phyloP scores from a whole-genome alignment of 35 echinoderm and acorn worm genomes.

The Diadema setosum region DNA sequence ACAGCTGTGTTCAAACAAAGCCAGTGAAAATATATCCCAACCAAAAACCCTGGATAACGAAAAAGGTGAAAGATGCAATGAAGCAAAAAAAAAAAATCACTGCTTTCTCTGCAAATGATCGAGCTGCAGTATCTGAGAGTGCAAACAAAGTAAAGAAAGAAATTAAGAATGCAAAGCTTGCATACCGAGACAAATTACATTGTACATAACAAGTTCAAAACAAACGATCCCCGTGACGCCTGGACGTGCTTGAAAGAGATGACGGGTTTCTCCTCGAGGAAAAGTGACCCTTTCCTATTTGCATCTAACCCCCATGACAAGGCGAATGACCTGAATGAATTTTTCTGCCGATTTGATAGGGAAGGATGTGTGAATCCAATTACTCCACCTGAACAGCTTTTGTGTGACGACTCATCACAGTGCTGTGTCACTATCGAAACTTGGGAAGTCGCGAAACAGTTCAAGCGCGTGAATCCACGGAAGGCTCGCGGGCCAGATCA shows the following conservation, averaged over 20 bases:
- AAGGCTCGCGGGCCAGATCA: too few relatives aligned
- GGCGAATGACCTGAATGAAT: not conserved
- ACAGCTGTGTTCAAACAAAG: not conserved
- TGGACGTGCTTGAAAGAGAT: not conserved
- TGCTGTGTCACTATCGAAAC: not conserved
- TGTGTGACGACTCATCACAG: not conserved
- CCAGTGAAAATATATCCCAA: not conserved
- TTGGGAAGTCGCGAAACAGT: not conserved
- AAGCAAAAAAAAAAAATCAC: not conserved
- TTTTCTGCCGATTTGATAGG: conserved; percentile 7
- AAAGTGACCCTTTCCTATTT: not conserved
- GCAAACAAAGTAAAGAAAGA: not conserved
- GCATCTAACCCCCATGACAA: not conserved
- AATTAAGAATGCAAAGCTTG: not conserved
- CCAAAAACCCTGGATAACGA: not conserved
- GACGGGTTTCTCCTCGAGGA: not conserved
- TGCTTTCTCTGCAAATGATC: not conserved
- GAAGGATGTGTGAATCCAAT: too few relatives aligned
- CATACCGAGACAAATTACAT: not conserved
- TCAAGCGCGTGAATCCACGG: not conserved
- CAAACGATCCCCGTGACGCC: not conserved
- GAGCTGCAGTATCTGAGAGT: not conserved
- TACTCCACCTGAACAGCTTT: not conserved
- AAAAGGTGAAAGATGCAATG: too few relatives aligned
- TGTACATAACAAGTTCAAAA: not conserved